A percentile compares a stretch with the other conserved stretches of the same genome.
phyloP scores from a whole-genome alignment of 2,797 vertebrate species.

The Astyanax mexicanus region DNA sequence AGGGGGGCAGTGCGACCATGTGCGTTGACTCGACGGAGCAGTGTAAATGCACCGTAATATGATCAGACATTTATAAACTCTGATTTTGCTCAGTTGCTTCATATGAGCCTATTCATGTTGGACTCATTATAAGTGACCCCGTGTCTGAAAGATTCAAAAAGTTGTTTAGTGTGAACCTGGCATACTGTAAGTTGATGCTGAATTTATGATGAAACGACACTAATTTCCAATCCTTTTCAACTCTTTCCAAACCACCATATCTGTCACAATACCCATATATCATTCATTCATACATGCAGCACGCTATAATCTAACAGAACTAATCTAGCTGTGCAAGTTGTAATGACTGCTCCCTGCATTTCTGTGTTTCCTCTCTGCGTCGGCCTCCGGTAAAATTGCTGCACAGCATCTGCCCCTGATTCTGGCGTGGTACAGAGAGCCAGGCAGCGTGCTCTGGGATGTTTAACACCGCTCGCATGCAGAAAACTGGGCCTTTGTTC shows the following conservation, averaged over 20 bases:
- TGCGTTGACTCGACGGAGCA: no score
- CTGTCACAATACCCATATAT: slow-evolving; percentile 4
- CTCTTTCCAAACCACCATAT: neutral
- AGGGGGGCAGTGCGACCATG: no score
- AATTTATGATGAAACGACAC: no score
- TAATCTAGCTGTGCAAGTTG: slow-evolving; percentile 36
- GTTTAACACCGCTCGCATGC: slow-evolving; percentile 37
- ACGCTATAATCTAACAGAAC: slow-evolving; percentile 23
- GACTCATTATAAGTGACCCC: no score
- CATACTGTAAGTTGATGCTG: no score
- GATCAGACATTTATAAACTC: no score
- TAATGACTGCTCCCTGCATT: slow-evolving; percentile 29
- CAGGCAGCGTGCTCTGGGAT: slow-evolving; percentile 60
- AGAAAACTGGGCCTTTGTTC: slow-evolving; percentile 55
- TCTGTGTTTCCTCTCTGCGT: slow-evolving; percentile 17
- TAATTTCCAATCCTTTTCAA: neutral
- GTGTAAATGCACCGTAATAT: no score
- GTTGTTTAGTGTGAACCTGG: no score
- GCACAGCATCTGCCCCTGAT: slow-evolving; percentile 30
- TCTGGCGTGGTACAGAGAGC: slow-evolving; percentile 50
- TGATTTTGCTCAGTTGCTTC: no score
- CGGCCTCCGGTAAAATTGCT: slow-evolving; percentile 31
- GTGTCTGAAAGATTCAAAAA: no score
- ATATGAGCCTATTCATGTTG: no score
- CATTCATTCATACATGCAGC: slow-evolving; percentile 26